Percentiles rank a stretch among this genome's conserved stretches.
Evolutionary conservation across 2,888 invertebrate species (phyloP).

Genomic region (Pyrochroa serraticornis): DNA sequence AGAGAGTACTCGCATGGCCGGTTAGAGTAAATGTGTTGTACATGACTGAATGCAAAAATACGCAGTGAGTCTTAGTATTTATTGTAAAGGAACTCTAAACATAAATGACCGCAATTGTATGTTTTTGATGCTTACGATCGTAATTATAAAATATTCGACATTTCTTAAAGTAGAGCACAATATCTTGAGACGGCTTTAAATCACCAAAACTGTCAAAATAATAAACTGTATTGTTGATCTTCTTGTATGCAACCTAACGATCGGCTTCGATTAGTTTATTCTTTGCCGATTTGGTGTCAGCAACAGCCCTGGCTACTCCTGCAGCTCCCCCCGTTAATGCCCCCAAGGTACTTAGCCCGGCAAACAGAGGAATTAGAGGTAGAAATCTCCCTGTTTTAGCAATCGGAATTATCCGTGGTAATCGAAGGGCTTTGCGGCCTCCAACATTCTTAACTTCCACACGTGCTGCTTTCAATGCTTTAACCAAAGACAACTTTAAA

Average conservation of each 20-base stretch:
- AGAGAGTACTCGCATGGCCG: too few relatives aligned
- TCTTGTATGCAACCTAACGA: constrained; percentile 28
- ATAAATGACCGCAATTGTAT: constrained; percentile 31
- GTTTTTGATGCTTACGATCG: constrained; percentile 3
- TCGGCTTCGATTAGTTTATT: constrained; percentile 43
- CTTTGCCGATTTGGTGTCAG: constrained; percentile 45
- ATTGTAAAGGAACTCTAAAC: constrained; percentile 30
- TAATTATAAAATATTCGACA: constrained; percentile 10
- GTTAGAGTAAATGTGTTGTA: background rate
- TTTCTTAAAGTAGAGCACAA: constrained; percentile 8
- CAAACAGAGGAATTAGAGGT: constrained; percentile 39
- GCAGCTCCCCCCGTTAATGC: constrained; percentile 47
- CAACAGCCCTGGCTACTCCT: too few relatives aligned
- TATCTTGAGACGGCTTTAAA: constrained; percentile 9
- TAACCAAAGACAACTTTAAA: too few relatives aligned
- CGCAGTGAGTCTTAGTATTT: background rate
- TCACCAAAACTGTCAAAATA: constrained; percentile 21
- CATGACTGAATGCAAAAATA: constrained; percentile 17
- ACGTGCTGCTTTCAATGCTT: background rate
- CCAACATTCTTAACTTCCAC: background rate
- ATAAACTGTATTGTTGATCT: background rate
- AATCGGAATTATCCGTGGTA: constrained; percentile 37
- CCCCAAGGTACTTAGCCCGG: constrained; percentile 48
- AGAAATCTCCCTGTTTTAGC: constrained; percentile 48
- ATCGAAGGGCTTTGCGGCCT: background rate